Evolutionary conservation across 2,888 invertebrate genomes (phyloP), one percentile per base, ranked within the genome.

Genomic region (Epiblema foenella): DNA sequence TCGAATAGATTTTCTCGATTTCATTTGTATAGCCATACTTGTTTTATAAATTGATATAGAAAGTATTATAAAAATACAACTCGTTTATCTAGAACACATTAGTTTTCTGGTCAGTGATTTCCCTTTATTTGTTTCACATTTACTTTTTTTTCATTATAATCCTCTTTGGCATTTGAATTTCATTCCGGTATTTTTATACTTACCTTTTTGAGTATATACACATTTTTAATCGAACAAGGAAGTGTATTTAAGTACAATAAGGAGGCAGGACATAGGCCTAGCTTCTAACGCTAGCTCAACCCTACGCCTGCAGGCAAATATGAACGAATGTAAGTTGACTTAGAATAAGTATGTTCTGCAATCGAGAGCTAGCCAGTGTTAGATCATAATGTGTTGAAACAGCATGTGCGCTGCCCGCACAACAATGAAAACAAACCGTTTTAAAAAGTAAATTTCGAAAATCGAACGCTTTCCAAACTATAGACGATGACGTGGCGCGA

Each of bases 321-420:
- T 93, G 93, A 93, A 93, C 93, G 93, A 93, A 93, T 93, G 93
- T 93, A 90, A 93, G 93, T 93, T 93, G 93, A 93, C 92, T 93
- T 93, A 93, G 93, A 93, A 93, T 93, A 93, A 92, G 93, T 93
- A 89, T 93, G 93, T 93, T 91, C 93, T 90, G 91, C 93, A 91
- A 93, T 92, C 91, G 91, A 89, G 89, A 88, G 85, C 86, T 89
- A 83, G 91, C 88, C 93, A 93, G 93, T 93, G 93, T 93, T 93
- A 93, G 93, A 92, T 93, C 93, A 93, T 93, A 91, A 91, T 92
- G 93, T 93, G 93, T 89, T 89, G 91, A 92, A 93, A 93, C 89
- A 85, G 88, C 93, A 89, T 91, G 92, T 87, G 93, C 91, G 91
- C 90, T 79, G 78, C 75, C 78, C 81, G 82, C 74, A 76, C 77